A percentile compares a stretch with the other conserved stretches of the same genome.
Evolutionary conservation across 2,888 invertebrate species (phyloP).

Genomic region (Bellardia bayeri): DNA sequence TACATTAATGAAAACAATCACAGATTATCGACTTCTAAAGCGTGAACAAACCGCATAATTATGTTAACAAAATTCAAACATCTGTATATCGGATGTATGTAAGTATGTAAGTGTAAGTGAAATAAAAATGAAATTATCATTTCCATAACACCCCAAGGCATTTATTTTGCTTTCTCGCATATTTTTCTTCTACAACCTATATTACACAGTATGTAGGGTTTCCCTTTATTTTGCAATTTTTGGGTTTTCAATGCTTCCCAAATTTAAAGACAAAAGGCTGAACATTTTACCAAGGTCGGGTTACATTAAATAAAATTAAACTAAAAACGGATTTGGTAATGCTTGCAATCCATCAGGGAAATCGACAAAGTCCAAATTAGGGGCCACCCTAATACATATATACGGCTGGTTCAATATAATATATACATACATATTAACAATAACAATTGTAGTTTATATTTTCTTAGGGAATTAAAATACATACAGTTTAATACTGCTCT

Average conservation of each 20-base stretch:
- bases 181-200: conserved; percentile 9
- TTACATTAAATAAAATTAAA: too few species aligned
- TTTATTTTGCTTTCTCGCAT: neutral
- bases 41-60: conserved; percentile 31
- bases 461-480: conserved; percentile 9
- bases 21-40: conserved; percentile 61
- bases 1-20: conserved; percentile 64
- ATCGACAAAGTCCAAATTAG: too few species aligned
- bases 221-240: too few species aligned
- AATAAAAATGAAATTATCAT: conserved; percentile 8
- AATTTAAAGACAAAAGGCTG: too few species aligned
- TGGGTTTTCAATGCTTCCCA: too few species aligned
- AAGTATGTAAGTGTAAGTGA: too few species aligned
- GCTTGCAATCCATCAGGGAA: too few species aligned
- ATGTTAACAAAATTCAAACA: conserved; percentile 31
- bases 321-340: too few species aligned
- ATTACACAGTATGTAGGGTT: too few species aligned
- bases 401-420: too few species aligned
- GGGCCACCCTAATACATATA: too few species aligned
- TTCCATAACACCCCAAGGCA: conserved; percentile 51
- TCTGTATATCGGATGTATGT: conserved; percentile 15
- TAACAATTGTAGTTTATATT: conserved; percentile 36
- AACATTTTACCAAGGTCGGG: too few species aligned
- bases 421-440: conserved; percentile 16
- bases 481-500: neutral